These are phyloP conservation scores for Drosophila pachea DNA, from an alignment of 1,140 invertebrate species.

Conservation along the genomic window DNA sequence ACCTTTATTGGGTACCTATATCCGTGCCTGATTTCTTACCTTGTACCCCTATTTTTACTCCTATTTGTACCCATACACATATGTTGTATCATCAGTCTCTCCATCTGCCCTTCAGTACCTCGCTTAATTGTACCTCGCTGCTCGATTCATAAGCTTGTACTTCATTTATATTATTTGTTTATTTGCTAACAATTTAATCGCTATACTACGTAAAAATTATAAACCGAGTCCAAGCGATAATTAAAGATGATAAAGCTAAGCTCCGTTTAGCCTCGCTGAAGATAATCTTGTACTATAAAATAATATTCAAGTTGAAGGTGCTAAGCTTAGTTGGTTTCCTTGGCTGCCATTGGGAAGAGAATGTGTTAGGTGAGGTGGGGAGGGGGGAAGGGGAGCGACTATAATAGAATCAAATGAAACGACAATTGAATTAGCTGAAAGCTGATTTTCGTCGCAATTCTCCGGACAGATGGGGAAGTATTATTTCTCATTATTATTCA, in stretches of 20 bases:
- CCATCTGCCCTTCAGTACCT: too few species aligned
- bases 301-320: constrained; percentile 9
- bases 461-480: constrained; percentile 19
- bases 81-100: too few species aligned
- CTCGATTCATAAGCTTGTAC: not conserved
- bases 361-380: too few species aligned
- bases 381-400: too few species aligned
- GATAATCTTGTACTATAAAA: constrained; percentile 18
- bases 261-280: constrained; percentile 7
- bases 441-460: constrained; percentile 13
- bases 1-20: too few species aligned
- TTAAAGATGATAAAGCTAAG: constrained; percentile 14
- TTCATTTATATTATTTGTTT: not conserved
- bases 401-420: constrained; percentile 14
- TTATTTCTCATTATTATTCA: constrained; percentile 11
- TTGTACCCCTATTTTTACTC: too few species aligned
- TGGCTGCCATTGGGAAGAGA: not conserved
- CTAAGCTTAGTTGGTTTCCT: constrained; percentile 5
- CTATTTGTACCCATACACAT: too few species aligned
- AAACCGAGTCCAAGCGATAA: not conserved
- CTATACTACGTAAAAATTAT: constrained; percentile 3
- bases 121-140: too few species aligned
- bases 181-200: constrained; percentile 24
- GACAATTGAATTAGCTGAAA: constrained; percentile 30
- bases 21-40: too few species aligned